phyloP scores from a whole-genome alignment of 2,888 invertebrate species.

The Girardia tigrina region DNA sequence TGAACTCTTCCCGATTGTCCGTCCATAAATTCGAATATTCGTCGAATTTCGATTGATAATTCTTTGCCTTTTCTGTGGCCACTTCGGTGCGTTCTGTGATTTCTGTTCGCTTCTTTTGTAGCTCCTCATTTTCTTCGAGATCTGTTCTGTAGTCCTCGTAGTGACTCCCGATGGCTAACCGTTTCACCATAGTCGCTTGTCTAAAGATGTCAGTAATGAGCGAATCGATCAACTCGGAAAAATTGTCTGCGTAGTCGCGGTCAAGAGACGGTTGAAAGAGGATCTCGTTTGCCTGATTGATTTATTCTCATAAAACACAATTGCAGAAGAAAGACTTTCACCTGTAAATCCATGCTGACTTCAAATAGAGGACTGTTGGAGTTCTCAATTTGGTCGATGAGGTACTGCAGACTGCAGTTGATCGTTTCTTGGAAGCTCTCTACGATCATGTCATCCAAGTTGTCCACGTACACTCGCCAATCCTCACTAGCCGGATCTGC shows the following conservation, averaged over 20 bases:
- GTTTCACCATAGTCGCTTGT: conserved; percentile 64
- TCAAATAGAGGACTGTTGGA: background rate
- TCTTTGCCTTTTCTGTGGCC: conserved; percentile 50
- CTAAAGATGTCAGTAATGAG: conserved; percentile 68
- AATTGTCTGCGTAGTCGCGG: conserved; percentile 61
- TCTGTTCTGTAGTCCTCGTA: conserved; percentile 55
- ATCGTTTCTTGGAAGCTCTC: conserved; percentile 64
- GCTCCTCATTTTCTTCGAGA: conserved; percentile 63
- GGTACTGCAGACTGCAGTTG: conserved; percentile 64
- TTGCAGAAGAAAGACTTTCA: background rate
- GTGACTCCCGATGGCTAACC: conserved; percentile 56
- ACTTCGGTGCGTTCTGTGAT: conserved; percentile 63
- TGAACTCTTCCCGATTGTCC: conserved; percentile 70
- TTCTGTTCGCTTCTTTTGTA: conserved; percentile 70
- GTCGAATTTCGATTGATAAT: conserved; percentile 52
- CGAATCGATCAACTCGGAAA: conserved; percentile 63
- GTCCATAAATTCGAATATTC: conserved; percentile 73
- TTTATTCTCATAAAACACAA: background rate
- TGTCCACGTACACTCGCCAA: conserved; percentile 73
- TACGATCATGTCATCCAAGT: conserved; percentile 69
- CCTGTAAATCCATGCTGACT: conserved; percentile 6
- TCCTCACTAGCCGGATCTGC: conserved; percentile 58
- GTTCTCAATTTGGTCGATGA: conserved; percentile 57
- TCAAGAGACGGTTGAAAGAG: conserved; percentile 72
- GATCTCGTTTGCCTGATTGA: conserved; percentile 62